These are phyloP conservation scores for Thelaira solivaga DNA, from an alignment of 2,888 invertebrate genomes.

Conservation along the genomic window DNA sequence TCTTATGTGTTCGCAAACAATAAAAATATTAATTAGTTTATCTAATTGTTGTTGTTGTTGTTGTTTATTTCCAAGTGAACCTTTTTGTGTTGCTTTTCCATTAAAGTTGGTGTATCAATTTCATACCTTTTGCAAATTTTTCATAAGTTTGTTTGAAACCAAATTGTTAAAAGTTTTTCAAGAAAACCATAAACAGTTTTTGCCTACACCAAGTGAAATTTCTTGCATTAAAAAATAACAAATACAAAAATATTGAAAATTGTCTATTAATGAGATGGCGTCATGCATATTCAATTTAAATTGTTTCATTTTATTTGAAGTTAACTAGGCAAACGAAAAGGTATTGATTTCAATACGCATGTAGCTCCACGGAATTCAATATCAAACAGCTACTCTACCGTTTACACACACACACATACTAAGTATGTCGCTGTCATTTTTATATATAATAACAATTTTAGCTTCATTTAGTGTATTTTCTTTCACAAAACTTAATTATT, in stretches of 20 bases:
- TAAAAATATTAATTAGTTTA: slow-evolving; percentile 29
- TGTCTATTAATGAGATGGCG: slow-evolving; percentile 33
- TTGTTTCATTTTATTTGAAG: neutral
- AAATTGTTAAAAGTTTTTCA: slow-evolving; percentile 6
- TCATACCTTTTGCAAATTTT: slow-evolving; percentile 35
- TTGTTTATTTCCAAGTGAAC: slow-evolving; percentile 21
- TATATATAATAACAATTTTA: no score
- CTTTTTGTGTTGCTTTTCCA: slow-evolving; percentile 3
- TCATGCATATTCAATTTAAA: slow-evolving; percentile 35
- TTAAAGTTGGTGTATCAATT: slow-evolving; percentile 36
- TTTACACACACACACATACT: no score
- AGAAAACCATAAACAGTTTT: slow-evolving; percentile 32
- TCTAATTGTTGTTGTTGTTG: slow-evolving; percentile 13
- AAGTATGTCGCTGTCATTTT: no score
- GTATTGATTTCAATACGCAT: no score
- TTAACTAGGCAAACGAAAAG: neutral
- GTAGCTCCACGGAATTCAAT: no score
- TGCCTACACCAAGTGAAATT: slow-evolving; percentile 51
- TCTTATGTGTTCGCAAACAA: slow-evolving; percentile 3
- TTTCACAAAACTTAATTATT: no score
- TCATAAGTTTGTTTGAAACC: slow-evolving; percentile 17
- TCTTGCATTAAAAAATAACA: slow-evolving; percentile 36
- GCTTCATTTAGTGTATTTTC: no score
- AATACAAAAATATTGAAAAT: neutral
- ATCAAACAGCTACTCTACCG: no score